These are phyloP conservation scores for Bos indicus DNA, from an alignment of 2,113 vertebrate species.

Conservation along the genomic window DNA sequence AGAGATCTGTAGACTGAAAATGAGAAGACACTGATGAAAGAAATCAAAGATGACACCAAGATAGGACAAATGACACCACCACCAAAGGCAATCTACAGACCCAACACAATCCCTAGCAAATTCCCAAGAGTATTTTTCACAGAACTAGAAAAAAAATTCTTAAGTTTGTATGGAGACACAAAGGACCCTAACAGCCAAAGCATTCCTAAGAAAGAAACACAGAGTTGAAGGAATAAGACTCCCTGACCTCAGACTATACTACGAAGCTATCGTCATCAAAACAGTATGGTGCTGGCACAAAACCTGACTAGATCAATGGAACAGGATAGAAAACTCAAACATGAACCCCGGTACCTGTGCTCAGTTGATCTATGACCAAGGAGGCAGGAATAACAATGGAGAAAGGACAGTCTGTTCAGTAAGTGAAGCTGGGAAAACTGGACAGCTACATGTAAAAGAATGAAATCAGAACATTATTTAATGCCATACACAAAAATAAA, in stretches of 20 bases:
- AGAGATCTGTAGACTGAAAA: background rate
- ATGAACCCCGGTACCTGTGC: background rate
- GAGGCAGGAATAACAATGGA: background rate
- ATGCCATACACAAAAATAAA: background rate
- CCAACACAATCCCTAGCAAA: background rate
- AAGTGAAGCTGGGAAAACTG: background rate
- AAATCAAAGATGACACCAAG: background rate
- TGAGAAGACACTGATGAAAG: background rate
- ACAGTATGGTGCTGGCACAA: background rate
- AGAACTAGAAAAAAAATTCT: background rate
- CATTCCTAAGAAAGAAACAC: background rate
- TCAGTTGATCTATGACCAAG: background rate
- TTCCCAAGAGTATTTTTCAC: background rate
- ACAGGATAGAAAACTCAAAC: background rate
- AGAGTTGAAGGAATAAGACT: background rate
- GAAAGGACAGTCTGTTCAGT: background rate
- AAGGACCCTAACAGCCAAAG: background rate
- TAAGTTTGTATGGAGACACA: background rate
- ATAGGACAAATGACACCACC: accelerated
- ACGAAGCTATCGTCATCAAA: background rate
- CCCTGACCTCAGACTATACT: background rate
- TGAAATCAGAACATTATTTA: background rate
- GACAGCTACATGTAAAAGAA: background rate
- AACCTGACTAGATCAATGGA: background rate
- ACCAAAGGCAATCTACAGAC: background rate